phyloP scores from a whole-genome alignment of 2,888 invertebrate species.

The Autographa gamma region DNA sequence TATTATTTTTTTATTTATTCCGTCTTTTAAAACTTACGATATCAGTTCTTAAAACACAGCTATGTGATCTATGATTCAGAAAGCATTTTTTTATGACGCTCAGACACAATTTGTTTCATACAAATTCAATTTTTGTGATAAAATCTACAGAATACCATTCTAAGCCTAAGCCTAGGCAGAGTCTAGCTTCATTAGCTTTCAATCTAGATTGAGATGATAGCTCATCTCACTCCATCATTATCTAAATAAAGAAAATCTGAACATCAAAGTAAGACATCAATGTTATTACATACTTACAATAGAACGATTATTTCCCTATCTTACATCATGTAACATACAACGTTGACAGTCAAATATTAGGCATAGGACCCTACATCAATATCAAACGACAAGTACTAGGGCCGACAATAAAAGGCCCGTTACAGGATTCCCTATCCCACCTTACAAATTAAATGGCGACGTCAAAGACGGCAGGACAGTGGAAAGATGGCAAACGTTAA shows the following conservation, averaged over 20 bases:
- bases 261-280: not conserved
- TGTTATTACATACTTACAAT: not conserved
- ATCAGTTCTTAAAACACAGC: too few species aligned
- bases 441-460: constrained; percentile 61
- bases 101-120: too few species aligned
- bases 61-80: too few species aligned
- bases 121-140: too few species aligned
- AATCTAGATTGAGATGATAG: too few species aligned
- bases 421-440: constrained; percentile 49
- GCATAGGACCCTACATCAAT: constrained; percentile 19
- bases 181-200: too few species aligned
- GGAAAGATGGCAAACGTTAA: constrained; percentile 65
- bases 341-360: constrained; percentile 24
- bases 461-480: constrained; percentile 60
- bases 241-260: not conserved
- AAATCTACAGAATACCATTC: too few species aligned
- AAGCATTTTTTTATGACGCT: too few species aligned
- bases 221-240: not conserved
- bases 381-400: constrained; percentile 22
- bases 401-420: constrained; percentile 54
- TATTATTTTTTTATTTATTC: too few species aligned
- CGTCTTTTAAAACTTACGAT: too few species aligned
- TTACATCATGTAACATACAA: constrained; percentile 21
- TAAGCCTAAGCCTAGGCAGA: too few species aligned
- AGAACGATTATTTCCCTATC: not conserved